A percentile compares a stretch with the other conserved stretches of the same genome.
Evolutionary conservation across 2,888 invertebrate species (phyloP).

Genomic region (Patella pellucida): DNA sequence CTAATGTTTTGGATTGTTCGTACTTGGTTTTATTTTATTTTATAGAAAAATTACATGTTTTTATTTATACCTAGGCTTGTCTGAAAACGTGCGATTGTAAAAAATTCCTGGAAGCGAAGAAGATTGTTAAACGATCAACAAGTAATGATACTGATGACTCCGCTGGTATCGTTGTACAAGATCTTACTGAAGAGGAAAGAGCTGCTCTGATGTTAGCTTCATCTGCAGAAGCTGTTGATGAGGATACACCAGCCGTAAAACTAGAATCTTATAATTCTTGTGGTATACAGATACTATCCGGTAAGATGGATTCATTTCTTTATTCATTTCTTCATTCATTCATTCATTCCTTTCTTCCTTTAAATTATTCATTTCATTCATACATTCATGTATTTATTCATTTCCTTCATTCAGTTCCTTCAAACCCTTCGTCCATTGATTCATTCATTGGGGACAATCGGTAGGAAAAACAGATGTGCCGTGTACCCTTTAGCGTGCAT

Average conservation of each 20-base stretch:
- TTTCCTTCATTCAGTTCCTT: too few relatives aligned
- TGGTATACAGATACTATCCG: constrained; percentile 40
- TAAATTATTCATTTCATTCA: too few relatives aligned
- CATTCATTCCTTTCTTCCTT: too few relatives aligned
- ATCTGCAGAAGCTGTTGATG: neutral
- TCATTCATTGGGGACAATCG: too few relatives aligned
- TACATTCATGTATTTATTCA: too few relatives aligned
- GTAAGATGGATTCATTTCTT: constrained; percentile 15
- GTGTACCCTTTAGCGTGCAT: too few relatives aligned
- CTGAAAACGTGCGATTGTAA: constrained; percentile 34
- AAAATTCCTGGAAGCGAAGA: constrained; percentile 13
- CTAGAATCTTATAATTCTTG: constrained; percentile 33
- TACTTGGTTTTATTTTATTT: too few relatives aligned
- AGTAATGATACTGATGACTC: neutral
- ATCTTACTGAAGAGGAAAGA: constrained; percentile 18
- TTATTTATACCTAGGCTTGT: constrained; percentile 6
- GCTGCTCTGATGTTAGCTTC: neutral
- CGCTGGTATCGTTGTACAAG: neutral
- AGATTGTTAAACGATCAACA: constrained; percentile 20
- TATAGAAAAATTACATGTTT: too few relatives aligned
- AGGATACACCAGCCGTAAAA: neutral
- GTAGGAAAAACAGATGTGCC: too few relatives aligned
- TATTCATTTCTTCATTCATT: too few relatives aligned
- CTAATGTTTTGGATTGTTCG: too few relatives aligned
- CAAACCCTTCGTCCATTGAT: too few relatives aligned